Percentiles rank a stretch among this genome's conserved stretches.
These are phyloP conservation scores for Trissoscelio sp. DNA, from an alignment of 2,888 invertebrate species.

Conservation along the genomic window DNA sequence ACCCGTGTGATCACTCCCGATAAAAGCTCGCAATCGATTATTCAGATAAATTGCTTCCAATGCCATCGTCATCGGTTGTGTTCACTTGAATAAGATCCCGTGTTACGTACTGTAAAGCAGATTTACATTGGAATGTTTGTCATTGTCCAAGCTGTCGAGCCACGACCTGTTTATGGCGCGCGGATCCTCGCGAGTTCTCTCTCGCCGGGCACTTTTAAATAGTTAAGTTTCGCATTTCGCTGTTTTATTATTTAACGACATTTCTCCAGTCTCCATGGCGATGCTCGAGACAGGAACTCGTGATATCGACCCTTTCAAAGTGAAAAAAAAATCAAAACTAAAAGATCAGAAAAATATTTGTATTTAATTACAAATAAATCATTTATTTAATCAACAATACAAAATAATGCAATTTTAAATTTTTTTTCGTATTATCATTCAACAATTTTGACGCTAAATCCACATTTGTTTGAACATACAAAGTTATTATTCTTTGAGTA, in stretches of 20 bases:
- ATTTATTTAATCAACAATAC: no score
- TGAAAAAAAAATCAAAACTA: slow-evolving; percentile 7
- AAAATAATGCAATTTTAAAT: no score
- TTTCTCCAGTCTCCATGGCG: slow-evolving; percentile 50
- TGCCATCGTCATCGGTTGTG: slow-evolving; percentile 64
- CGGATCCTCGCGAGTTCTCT: slow-evolving; percentile 46
- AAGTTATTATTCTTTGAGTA: slow-evolving; percentile 34
- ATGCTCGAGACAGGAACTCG: slow-evolving; percentile 21
- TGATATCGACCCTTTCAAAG: slow-evolving; percentile 6
- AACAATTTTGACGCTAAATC: slow-evolving; percentile 15
- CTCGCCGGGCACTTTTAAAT: slow-evolving; percentile 70
- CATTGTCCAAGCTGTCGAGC: slow-evolving; percentile 69
- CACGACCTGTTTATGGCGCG: slow-evolving; percentile 59
- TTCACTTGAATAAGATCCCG: slow-evolving; percentile 64
- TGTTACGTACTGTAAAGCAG: slow-evolving; percentile 66
- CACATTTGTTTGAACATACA: slow-evolving; percentile 13
- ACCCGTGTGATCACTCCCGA: slow-evolving; percentile 23
- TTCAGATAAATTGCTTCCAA: slow-evolving; percentile 68
- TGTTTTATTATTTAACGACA: slow-evolving; percentile 66
- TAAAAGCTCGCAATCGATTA: slow-evolving; percentile 60
- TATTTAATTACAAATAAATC: background rate
- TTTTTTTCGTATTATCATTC: background rate
- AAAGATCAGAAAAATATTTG: no score
- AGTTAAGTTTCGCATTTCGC: slow-evolving; percentile 71
- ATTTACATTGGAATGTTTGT: slow-evolving; percentile 73